phyloP scores from a whole-genome alignment of 1,140 invertebrate genomes.

The Euborellia annulipes region DNA sequence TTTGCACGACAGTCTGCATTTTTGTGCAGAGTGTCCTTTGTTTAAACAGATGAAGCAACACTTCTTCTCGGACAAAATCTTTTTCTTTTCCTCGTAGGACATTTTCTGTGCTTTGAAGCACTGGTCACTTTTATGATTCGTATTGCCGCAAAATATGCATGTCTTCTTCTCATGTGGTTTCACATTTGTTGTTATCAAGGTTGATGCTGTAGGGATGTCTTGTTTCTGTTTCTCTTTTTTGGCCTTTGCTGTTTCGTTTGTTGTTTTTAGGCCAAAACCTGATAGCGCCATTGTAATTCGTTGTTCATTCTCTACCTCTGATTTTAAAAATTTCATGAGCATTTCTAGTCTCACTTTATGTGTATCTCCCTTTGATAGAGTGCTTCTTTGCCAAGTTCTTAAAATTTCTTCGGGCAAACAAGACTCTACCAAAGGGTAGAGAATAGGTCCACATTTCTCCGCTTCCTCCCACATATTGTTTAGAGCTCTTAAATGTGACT shows the following conservation, averaged over 20 bases:
- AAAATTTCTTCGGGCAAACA: slow-evolving; percentile 20
- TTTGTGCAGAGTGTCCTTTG: background rate
- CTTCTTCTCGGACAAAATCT: background rate
- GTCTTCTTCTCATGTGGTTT: background rate
- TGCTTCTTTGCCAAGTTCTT: slow-evolving; percentile 15
- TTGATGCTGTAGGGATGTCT: slow-evolving; percentile 5
- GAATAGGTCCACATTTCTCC: slow-evolving; percentile 19
- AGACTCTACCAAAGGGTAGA: slow-evolving; percentile 23
- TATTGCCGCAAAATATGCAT: background rate
- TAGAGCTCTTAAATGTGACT: slow-evolving; percentile 19
- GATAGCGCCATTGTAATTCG: slow-evolving; percentile 15
- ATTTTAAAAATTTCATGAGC: slow-evolving; percentile 17
- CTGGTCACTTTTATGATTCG: background rate
- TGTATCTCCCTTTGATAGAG: background rate
- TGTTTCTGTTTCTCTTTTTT: background rate
- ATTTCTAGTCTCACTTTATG: background rate
- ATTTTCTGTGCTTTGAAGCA: background rate
- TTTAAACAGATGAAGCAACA: background rate
- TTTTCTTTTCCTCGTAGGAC: background rate
- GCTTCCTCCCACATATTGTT: slow-evolving; percentile 19
- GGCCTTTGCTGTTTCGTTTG: background rate
- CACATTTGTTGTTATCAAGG: background rate
- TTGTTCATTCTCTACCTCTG: slow-evolving; percentile 17
- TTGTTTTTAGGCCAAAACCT: slow-evolving; percentile 6
- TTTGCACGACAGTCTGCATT: background rate